Percentiles rank a stretch among this genome's conserved stretches.
These are phyloP conservation scores for Xylocampa areola DNA, from an alignment of 2,888 invertebrate genomes.

Conservation along the genomic window DNA sequence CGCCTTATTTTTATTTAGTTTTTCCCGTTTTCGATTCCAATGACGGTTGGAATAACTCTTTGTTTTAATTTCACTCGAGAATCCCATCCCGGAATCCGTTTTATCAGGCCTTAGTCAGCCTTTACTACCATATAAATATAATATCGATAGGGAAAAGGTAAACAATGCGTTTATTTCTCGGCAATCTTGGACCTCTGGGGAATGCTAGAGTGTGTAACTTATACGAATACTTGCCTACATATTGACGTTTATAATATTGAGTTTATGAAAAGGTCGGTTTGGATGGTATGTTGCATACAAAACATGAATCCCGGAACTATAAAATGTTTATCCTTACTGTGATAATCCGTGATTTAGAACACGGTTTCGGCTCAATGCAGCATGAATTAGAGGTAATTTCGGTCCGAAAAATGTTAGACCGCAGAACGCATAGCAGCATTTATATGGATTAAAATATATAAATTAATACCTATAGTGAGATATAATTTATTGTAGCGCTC, in stretches of 20 bases:
- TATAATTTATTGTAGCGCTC: slow-evolving; percentile 25
- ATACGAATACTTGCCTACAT: slow-evolving; percentile 33
- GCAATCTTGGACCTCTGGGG: slow-evolving; percentile 38
- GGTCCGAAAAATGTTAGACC: too few relatives aligned
- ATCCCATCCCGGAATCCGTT: slow-evolving; percentile 42
- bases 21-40: slow-evolving; percentile 52
- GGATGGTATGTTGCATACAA: slow-evolving; percentile 27
- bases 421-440: too few relatives aligned
- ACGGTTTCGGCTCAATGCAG: too few relatives aligned
- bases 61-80: slow-evolving; percentile 53
- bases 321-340: slow-evolving; percentile 1
- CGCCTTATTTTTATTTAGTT: slow-evolving; percentile 61
- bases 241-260: slow-evolving; percentile 40
- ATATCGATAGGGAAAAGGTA: slow-evolving; percentile 42
- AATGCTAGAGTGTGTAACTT: slow-evolving; percentile 37
- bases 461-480: slow-evolving; percentile 5
- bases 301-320: slow-evolving; percentile 16
- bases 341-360: too few relatives aligned
- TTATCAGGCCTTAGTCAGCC: slow-evolving; percentile 40
- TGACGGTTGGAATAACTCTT: slow-evolving; percentile 52
- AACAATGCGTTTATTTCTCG: slow-evolving; percentile 48
- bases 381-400: too few relatives aligned
- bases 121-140: slow-evolving; percentile 34
- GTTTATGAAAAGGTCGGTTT: slow-evolving; percentile 31
- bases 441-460: too few relatives aligned